A percentile compares a stretch with the other conserved stretches of the same genome.
Conservation (phyloP, 1,140 invertebrate species). For the Nasonia giraulti region DNA sequence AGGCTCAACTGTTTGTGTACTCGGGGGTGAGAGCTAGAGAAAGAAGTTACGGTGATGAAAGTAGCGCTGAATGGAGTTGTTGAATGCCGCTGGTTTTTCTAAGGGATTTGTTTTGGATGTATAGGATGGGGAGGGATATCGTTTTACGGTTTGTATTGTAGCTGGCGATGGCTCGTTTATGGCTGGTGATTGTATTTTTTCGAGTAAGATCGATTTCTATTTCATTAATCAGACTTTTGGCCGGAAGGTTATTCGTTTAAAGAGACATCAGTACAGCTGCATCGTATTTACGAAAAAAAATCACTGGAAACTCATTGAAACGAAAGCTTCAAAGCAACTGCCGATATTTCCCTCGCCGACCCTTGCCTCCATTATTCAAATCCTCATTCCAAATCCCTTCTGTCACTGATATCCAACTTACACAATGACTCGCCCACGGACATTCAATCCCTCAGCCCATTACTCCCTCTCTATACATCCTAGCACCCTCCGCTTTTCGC, state of each 20-base stretch:
- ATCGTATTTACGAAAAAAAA: no score
- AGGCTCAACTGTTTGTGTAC: background rate
- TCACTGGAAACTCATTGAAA: no score
- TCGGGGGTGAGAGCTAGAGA: background rate
- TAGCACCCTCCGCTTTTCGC: background rate
- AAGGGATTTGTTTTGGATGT: background rate
- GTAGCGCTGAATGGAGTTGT: slow-evolving; percentile 1
- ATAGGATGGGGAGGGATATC: background rate
- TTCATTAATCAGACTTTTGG: background rate
- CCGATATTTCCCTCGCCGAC: no score
- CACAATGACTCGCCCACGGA: background rate
- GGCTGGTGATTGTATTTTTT: background rate
- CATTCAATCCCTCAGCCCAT: background rate
- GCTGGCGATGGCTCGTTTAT: background rate
- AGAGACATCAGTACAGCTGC: no score
- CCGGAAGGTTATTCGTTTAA: no score
- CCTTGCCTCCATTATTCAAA: no score
- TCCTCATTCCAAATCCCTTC: no score
- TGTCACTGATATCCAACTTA: no score
- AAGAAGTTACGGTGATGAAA: background rate
- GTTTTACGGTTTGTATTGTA: background rate
- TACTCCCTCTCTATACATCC: background rate
- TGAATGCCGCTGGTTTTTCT: slow-evolving; percentile 3
- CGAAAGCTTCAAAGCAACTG: no score
- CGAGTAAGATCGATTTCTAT: background rate